Percentiles rank a stretch among this genome's conserved stretches.
phyloP scores from a whole-genome alignment of 1,140 invertebrate species.

The Anastatus disparis region DNA sequence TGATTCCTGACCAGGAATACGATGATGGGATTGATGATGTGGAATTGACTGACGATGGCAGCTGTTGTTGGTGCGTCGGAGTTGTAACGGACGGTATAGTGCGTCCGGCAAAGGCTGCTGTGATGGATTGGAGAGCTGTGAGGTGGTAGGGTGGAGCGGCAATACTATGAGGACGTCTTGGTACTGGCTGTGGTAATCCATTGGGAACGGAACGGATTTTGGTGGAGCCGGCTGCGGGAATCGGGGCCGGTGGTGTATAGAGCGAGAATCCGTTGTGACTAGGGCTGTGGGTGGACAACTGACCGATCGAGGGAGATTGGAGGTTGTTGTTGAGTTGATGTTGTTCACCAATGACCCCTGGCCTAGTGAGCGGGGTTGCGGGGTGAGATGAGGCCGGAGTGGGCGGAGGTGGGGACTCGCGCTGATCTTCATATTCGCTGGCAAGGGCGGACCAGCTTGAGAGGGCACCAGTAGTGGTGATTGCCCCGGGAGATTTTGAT shows the following conservation, averaged over 20 bases:
- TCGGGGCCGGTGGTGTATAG: slow-evolving; percentile 69
- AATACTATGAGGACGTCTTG: slow-evolving; percentile 66
- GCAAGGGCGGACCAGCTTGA: slow-evolving; percentile 43
- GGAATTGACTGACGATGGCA: not conserved
- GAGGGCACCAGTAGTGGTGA: no score
- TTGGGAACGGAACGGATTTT: slow-evolving; percentile 63
- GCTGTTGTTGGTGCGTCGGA: slow-evolving; percentile 41
- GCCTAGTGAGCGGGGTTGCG: slow-evolving; percentile 33
- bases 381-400: slow-evolving; percentile 54
- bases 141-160: slow-evolving; percentile 59
- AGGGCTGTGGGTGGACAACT: slow-evolving; percentile 55
- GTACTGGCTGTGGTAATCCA: slow-evolving; percentile 64
- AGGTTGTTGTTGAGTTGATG: slow-evolving; percentile 37
- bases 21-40: slow-evolving; percentile 19
- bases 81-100: slow-evolving; percentile 42
- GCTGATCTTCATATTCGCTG: slow-evolving; percentile 57
- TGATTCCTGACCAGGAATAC: slow-evolving; percentile 27
- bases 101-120: slow-evolving; percentile 53
- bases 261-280: slow-evolving; percentile 68
- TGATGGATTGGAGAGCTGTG: slow-evolving; percentile 46
- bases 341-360: slow-evolving; percentile 45
- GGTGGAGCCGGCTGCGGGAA: slow-evolving; percentile 62
- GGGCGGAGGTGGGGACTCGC: slow-evolving; percentile 60
- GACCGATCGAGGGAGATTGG: slow-evolving; percentile 48
- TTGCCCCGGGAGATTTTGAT: slow-evolving; percentile 44